Conservation (phyloP, 2,113 vertebrate species). For the Microtus montanus region DNA sequence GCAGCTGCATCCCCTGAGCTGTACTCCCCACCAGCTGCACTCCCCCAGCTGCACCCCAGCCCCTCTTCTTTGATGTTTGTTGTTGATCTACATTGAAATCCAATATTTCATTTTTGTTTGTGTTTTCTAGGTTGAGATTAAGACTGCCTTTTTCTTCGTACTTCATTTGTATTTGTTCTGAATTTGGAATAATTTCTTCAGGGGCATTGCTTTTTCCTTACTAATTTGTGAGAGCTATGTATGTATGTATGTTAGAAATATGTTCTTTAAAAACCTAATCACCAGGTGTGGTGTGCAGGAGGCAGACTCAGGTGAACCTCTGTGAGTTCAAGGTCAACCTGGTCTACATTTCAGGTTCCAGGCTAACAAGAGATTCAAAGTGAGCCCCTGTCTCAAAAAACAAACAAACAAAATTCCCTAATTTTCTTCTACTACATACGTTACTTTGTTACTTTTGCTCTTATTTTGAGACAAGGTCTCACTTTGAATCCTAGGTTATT, state of each 20-base stretch:
- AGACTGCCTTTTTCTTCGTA: conserved; percentile 1
- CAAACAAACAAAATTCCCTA: background rate
- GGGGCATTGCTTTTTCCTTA: background rate
- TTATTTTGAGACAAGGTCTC: background rate
- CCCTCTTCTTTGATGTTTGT: background rate
- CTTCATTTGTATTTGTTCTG: conserved; percentile 27
- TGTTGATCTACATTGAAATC: background rate
- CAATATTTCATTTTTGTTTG: background rate
- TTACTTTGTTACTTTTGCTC: background rate
- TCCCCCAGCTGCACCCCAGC: background rate
- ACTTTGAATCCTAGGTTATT: background rate
- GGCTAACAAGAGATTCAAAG: background rate
- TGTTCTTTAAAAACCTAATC: background rate
- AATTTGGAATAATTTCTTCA: conserved; percentile 5
- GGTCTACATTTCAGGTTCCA: background rate
- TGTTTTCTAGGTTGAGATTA: background rate
- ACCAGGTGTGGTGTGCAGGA: background rate
- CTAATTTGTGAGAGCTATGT: background rate
- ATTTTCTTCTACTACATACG: background rate
- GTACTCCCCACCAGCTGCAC: background rate
- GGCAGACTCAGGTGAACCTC: background rate
- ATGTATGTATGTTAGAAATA: background rate
- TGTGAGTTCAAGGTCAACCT: background rate
- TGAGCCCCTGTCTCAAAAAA: background rate
- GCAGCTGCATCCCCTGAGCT: background rate